Percentiles rank a stretch among this genome's conserved stretches.
Conservation (phyloP, 2,888 invertebrate genomes). For the Galerucella pusilla region DNA sequence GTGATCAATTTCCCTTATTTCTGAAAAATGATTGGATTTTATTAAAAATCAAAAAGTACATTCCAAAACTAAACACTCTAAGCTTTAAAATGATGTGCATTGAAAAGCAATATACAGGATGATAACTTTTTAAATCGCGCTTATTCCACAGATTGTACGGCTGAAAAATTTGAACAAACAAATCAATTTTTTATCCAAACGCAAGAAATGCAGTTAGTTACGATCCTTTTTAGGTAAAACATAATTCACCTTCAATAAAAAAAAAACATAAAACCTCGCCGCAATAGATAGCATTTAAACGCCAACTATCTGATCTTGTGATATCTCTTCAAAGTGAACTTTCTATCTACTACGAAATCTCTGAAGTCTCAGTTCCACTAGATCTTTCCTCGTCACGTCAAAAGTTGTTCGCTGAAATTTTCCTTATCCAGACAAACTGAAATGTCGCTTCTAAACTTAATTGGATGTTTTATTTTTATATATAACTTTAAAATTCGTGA, state of each 20-base stretch:
- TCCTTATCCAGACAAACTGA: constrained; percentile 36
- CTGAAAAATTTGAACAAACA: too few species aligned
- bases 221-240: constrained; percentile 6
- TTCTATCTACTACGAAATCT: constrained; percentile 10
- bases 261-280: not conserved
- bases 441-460: constrained; percentile 40
- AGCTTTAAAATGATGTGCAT: too few species aligned
- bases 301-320: constrained; percentile 15
- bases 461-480: constrained; percentile 25
- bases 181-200: too few species aligned
- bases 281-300: constrained; percentile 1
- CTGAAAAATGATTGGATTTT: too few species aligned
- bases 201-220: too few species aligned
- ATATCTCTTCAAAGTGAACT: constrained; percentile 13
- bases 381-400: constrained; percentile 8
- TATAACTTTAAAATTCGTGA: not conserved
- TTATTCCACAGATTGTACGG: too few species aligned
- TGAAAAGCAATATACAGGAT: too few species aligned
- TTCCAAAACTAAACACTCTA: too few species aligned
- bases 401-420: constrained; percentile 5
- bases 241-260: not conserved
- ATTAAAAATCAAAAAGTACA: too few species aligned
- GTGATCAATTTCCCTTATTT: too few species aligned
- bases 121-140: too few species aligned
- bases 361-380: constrained; percentile 1